Evolutionary conservation across 2,797 vertebrate species (phyloP).

Genomic region (Myotis myotis): DNA sequence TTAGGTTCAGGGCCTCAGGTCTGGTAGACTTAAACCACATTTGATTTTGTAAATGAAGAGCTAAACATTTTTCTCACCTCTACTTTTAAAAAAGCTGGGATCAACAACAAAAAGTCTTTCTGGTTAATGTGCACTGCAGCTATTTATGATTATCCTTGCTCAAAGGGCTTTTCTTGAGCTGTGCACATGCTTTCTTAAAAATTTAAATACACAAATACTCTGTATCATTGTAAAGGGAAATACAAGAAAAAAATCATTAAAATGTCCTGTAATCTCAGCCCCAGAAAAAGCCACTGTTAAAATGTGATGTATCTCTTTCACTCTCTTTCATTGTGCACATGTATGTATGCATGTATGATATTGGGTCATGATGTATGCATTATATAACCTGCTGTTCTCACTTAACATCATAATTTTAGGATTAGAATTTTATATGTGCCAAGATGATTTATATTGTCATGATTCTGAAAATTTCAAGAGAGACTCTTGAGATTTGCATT

Average conservation of each 20-base stretch:
- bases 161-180: conserved; percentile 18
- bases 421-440: conserved; percentile 8
- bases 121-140: neutral
- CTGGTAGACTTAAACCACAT: neutral
- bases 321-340: neutral
- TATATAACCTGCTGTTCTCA: neutral
- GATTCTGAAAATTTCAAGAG: conserved; percentile 51
- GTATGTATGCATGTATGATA: neutral
- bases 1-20: too few relatives aligned
- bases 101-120: neutral
- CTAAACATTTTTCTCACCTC: conserved; percentile 14
- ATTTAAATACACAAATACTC: conserved; percentile 27
- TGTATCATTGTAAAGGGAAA: conserved; percentile 5
- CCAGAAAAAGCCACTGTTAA: neutral
- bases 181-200: too few relatives aligned
- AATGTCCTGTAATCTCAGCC: conserved; percentile 9
- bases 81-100: neutral
- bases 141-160: neutral
- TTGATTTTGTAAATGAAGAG: conserved; percentile 48
- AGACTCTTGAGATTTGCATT: conserved; percentile 23
- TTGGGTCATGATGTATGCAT: neutral
- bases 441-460: neutral
- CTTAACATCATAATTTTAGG: neutral
- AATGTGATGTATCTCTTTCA: neutral
- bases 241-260: conserved; percentile 23